phyloP scores from a whole-genome alignment of 23 tunicate genomes.

The Styela plicata region DNA sequence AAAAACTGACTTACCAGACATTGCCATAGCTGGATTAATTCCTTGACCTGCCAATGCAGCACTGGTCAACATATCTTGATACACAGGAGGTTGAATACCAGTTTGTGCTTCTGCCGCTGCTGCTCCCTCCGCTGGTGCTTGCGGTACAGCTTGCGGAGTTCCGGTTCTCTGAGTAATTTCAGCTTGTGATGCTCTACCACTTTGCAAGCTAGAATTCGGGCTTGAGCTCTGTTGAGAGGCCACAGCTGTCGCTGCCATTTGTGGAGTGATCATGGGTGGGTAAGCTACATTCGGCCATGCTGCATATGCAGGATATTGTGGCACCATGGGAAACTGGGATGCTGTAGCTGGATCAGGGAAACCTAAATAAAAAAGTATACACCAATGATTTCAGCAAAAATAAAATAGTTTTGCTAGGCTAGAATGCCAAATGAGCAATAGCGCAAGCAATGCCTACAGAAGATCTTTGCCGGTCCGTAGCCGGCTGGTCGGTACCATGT shows the following conservation, averaged over 20 bases:
- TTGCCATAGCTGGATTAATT: slow-evolving; percentile 77
- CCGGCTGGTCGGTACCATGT: no score
- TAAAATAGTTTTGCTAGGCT: no score
- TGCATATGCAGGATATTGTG: slow-evolving; percentile 41
- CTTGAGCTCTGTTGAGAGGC: slow-evolving; percentile 34
- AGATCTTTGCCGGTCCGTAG: no score
- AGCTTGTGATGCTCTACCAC: slow-evolving; percentile 9
- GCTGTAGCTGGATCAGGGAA: slow-evolving; percentile 52
- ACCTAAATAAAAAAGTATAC: slow-evolving; percentile 28
- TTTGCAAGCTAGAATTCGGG: slow-evolving; percentile 20
- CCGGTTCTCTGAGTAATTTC: neutral
- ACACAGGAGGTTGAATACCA: slow-evolving; percentile 19
- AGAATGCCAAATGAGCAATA: no score
- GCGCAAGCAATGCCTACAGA: no score
- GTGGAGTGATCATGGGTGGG: slow-evolving; percentile 61
- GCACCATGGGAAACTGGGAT: slow-evolving; percentile 74
- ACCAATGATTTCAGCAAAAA: no score
- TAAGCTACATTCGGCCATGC: slow-evolving; percentile 59
- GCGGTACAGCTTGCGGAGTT: slow-evolving; percentile 1
- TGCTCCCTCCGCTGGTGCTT: neutral
- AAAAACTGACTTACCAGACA: slow-evolving; percentile 67
- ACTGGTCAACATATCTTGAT: slow-evolving; percentile 24
- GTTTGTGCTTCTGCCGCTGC: neutral
- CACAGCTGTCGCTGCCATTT: slow-evolving; percentile 50
- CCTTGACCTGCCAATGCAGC: slow-evolving; percentile 15